These are phyloP conservation scores for Crocuta crocuta DNA, from an alignment of 2,113 vertebrate species.

Conservation along the genomic window DNA sequence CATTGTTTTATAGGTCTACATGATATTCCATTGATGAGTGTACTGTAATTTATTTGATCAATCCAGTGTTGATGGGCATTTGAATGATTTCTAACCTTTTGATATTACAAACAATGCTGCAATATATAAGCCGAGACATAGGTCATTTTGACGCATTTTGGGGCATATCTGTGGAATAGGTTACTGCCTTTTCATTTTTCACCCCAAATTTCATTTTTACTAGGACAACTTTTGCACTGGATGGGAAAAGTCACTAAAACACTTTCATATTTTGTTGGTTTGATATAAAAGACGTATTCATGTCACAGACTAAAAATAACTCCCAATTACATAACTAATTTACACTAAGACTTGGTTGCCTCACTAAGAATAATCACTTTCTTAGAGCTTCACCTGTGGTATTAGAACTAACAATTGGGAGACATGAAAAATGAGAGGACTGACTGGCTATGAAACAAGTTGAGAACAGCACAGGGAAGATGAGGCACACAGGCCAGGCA, in stretches of 20 bases:
- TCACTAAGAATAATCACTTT: background rate
- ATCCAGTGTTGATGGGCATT: background rate
- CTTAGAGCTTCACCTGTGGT: background rate
- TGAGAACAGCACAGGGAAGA: background rate
- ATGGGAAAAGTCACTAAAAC: background rate
- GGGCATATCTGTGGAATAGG: background rate
- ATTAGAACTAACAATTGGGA: background rate
- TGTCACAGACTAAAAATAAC: background rate
- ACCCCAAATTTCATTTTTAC: constrained; percentile 44
- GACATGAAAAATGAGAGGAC: background rate
- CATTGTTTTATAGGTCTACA: background rate
- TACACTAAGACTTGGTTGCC: background rate
- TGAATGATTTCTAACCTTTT: constrained; percentile 26
- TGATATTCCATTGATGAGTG: background rate
- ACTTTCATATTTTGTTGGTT: constrained; percentile 35
- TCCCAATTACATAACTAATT: constrained; percentile 17
- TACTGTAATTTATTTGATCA: constrained; percentile 22
- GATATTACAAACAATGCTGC: background rate
- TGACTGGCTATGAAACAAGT: background rate
- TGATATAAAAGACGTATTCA: constrained; percentile 27
- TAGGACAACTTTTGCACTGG: background rate
- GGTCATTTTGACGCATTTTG: background rate
- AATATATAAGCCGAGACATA: background rate
- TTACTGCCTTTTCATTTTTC: constrained; percentile 13
- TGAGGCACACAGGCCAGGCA: background rate